Percentiles rank a stretch among this genome's conserved stretches.
These are phyloP conservation scores for Coptodon bakossiorum DNA, from an alignment of 2,113 vertebrate genomes.

Conservation along the genomic window DNA sequence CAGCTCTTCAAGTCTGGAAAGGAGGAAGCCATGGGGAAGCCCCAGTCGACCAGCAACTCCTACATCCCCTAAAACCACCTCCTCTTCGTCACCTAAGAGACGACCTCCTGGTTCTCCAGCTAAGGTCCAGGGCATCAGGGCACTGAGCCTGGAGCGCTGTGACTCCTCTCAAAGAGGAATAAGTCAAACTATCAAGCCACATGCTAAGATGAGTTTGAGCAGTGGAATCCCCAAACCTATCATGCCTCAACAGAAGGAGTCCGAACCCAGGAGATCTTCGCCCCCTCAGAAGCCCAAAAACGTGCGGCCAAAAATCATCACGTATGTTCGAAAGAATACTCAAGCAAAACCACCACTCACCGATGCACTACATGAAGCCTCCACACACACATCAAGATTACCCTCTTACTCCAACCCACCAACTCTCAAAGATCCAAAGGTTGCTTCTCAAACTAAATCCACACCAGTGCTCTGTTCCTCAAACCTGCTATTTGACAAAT, in stretches of 20 bases:
- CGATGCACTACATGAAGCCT: conserved; percentile 58
- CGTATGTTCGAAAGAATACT: conserved; percentile 84
- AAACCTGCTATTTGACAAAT: conserved; percentile 78
- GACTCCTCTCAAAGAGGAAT: conserved; percentile 62
- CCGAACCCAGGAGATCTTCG: conserved; percentile 59
- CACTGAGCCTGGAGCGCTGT: conserved; percentile 40
- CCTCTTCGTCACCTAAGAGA: conserved; percentile 59
- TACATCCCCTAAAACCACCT: conserved; percentile 39
- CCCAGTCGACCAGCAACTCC: conserved; percentile 50
- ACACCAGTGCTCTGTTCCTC: conserved; percentile 56
- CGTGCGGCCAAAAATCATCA: conserved; percentile 93
- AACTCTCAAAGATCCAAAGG: conserved; percentile 69
- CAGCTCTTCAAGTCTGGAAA: conserved; percentile 58
- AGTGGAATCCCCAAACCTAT: conserved; percentile 84
- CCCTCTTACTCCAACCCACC: conserved; percentile 62
- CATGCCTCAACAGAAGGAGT: conserved; percentile 62
- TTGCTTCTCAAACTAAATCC: conserved; percentile 55
- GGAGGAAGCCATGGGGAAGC: conserved; percentile 69
- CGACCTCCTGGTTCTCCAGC: conserved; percentile 49
- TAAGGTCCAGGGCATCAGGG: conserved; percentile 45
- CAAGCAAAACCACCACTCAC: conserved; percentile 68
- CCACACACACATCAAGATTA: conserved; percentile 63
- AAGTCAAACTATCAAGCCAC: conserved; percentile 66
- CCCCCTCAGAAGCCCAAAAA: conserved; percentile 82
- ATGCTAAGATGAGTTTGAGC: conserved; percentile 70